Base-by-base conservation (phyloP, 1,140 invertebrate genomes). In the Trichonephila clavipes region DNA sequence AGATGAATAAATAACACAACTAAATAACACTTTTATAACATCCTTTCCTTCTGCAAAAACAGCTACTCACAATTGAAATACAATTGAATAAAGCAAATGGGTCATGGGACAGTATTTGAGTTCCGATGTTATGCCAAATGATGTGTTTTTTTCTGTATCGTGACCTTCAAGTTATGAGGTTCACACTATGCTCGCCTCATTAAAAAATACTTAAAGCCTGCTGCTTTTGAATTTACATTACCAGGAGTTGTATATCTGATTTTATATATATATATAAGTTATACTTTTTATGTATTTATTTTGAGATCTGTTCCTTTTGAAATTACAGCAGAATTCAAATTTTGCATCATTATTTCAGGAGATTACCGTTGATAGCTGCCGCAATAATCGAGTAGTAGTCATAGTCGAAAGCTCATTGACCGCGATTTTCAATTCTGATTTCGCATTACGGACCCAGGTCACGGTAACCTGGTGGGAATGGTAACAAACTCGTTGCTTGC, bases 81-180 rank as follows among this genome's bases (percentile, higher is more conserved):
- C 72, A 34, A 34, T 77, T 77, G 18, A 77, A 77, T 34, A 34
- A 40, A 77, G 72, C 72, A 77, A 77, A 40, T 34, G 72, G 72
- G 28, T 77, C 28, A 72, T 72, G 69, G 28, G 24, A 72, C 69
- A 77, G 34, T 77, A 77, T 10, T 77, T 77, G 34, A 34, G 28
- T 40, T 28, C 4, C 72, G 28, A 34, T 77, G 34, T 77, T 77
- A 12, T 34, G 28, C 72, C 28, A 77, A 77, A 77, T 77, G 72
- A 6, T 14, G 12, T 34, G 12, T 64, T 64, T 4, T 28, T 69
- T 77, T 40, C 18, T 28, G 28, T 28, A 18, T 28, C 16, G 0
- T 19, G 72, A 77, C 72, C 72, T 77, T 77, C 72, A 77, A 77
- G 28, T 40, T 77, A 28, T 34, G 28, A 1, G 18, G 28, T 77